Conservation (phyloP, 2,888 invertebrate species). For the Plebejus argus region DNA sequence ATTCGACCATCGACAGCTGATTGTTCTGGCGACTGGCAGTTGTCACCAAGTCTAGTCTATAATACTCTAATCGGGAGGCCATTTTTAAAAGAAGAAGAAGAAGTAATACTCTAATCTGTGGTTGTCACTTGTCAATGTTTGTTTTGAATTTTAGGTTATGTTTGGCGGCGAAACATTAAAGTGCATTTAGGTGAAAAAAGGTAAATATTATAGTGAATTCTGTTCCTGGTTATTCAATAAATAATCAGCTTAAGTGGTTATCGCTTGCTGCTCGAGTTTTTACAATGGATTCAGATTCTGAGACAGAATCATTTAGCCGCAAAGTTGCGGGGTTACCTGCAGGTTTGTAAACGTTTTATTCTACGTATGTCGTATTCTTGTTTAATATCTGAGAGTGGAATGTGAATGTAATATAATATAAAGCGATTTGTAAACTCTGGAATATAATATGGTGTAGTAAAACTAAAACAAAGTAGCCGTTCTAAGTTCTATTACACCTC, state of each 20-base stretch:
- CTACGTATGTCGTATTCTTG: background rate
- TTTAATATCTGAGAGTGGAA: background rate
- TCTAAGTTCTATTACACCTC: too few relatives aligned
- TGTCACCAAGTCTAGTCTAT: too few relatives aligned
- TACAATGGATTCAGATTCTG: slow-evolving; percentile 14
- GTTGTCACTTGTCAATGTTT: background rate
- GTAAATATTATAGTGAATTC: background rate
- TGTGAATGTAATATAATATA: background rate
- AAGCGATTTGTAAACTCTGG: background rate
- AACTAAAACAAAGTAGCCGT: too few relatives aligned
- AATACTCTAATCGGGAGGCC: too few relatives aligned
- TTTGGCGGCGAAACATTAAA: background rate
- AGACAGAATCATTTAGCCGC: background rate
- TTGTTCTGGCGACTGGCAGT: too few relatives aligned
- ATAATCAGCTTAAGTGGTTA: background rate
- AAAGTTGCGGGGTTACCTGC: background rate
- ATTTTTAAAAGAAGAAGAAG: too few relatives aligned
- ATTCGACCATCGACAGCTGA: too few relatives aligned
- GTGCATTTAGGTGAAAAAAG: too few relatives aligned
- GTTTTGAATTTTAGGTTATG: background rate
- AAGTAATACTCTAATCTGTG: too few relatives aligned
- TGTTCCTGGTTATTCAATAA: background rate
- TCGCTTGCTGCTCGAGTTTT: background rate
- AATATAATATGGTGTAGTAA: background rate
- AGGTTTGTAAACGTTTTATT: slow-evolving; percentile 14